Evolutionary conservation across 2,113 vertebrate genomes (phyloP), one percentile per base, ranked within the genome.

Genomic region (Mellivora capensis): DNA sequence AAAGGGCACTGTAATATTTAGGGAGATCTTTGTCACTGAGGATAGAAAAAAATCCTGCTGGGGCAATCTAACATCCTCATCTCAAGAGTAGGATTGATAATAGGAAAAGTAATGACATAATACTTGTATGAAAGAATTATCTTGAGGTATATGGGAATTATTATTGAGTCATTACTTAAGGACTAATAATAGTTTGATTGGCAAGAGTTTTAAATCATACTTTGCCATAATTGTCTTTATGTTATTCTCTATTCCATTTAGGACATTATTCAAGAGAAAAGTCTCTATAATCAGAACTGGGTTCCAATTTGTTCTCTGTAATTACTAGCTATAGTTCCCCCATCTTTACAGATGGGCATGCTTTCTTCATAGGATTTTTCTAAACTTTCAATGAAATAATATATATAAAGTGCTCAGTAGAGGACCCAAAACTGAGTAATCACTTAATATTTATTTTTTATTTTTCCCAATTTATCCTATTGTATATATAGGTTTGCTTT

Each of bases 1-100:
- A 94, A 98, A 97, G 31, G 72, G 52, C 88, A 74, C 42, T 37
- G 11, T 74, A 93, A 18, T 76, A 52, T 77, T 84, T 93, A 86
- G 57, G 62, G 84, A 87, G 62, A 29, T 52, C 83, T 95, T 77
- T 79, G 86, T 74, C 79, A 76, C 83, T 89, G 23, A 62, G 12
- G 27, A 44, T 27, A 62, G 37, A 80, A 93, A 91, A 93, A 81
- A 93, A 88, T 82, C 44, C 34, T 90, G 61, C 8, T 62, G 20
- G 23, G 62, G 62, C 34, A 80, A 83, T 87, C 72, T 71, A 91
- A 44, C 34, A 87, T 77, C 71, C 49, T 94, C 37, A 89, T 79
- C 47, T 93, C 29, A 57, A 44, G 69, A 91, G 57, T 49, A 27
- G 25, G 37, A 86, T 21, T 39, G 52, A 85, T 83, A 87, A 84